These are phyloP conservation scores for Pangasius macronema DNA, from an alignment of 2,797 vertebrate genomes.

Conservation along the genomic window DNA sequence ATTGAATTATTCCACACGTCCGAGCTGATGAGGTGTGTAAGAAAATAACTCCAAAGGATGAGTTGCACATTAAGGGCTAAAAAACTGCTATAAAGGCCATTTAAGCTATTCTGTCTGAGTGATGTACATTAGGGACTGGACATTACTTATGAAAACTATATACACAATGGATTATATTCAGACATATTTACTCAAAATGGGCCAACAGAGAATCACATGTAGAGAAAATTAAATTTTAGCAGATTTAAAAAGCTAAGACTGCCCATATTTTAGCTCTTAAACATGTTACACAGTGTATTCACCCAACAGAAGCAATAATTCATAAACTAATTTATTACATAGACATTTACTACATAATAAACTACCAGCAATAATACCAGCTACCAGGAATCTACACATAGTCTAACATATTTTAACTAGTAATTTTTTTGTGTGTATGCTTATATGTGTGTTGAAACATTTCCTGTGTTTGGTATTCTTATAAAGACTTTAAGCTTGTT, in stretches of 20 bases:
- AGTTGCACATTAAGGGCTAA: not conserved
- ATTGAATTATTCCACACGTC: not conserved
- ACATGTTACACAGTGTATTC: not conserved
- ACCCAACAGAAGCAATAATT: not conserved
- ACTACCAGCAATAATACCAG: not conserved
- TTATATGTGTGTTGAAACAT: not conserved
- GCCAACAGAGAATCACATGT: not conserved
- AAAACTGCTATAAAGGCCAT: not conserved
- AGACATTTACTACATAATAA: not conserved
- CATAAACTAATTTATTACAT: not conserved
- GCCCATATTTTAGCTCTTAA: not conserved
- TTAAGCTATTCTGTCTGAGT: not conserved
- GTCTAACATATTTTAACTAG: not conserved
- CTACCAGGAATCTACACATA: not conserved
- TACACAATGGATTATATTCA: not conserved
- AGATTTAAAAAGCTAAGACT: not conserved
- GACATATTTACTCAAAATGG: not conserved
- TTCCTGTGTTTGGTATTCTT: not conserved
- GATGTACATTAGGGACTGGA: not conserved
- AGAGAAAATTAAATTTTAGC: not conserved
- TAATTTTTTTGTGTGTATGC: not conserved
- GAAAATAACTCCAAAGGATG: not conserved
- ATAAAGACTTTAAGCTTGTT: not conserved
- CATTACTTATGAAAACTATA: not conserved
- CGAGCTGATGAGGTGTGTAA: not conserved